Evolutionary conservation across 2,797 vertebrate genomes (phyloP), one percentile per base, ranked within the genome.

Genomic region (Gephyroberyx darwinii): DNA sequence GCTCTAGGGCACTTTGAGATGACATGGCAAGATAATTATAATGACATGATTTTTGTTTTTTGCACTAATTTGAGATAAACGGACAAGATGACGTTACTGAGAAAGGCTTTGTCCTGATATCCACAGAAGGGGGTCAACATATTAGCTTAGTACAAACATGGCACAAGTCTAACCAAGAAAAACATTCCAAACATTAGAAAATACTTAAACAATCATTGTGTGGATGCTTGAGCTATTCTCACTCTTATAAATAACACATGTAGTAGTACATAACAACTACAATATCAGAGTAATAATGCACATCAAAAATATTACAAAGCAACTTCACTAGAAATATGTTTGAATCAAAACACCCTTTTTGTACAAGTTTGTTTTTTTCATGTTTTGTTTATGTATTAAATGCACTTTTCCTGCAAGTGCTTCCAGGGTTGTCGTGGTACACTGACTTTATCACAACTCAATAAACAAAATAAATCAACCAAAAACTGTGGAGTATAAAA

Each of bases 161-260:
- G 83, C 84, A 89, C 83, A 68, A 59, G 64, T 76, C 59, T 62
- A 76, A 89, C 53, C 41, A 51, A 74, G 71, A 85, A 81, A 83
- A 90, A 84, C 78, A 85, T 82, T 84, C 74, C 78, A 84, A 83
- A 86, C 19, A 52, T 77, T 90, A 87, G 78, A 89, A 93, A 94
- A 91, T 64, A 90, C 88, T 85, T 86, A 20, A 62, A 86, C 71
- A 89, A 81, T 86, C 84, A 81, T 69, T 0, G 61, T 60, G 77
- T 81, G 75, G 71, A 87, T 65, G 80, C 91, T 90, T 76, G 78
- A 90, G 84, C 90, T 91, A 92, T 90, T 91, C 83, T 81, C 88
- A 93, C 87, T 90, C 87, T 92, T 93, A 96, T 93, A 96, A 96
- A 96, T 94, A 95, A 95, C 90, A 94, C 88, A 88, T 74, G 76